These are phyloP conservation scores for Xenopus laevis DNA, from an alignment of 2,113 vertebrate species.

Conservation along the genomic window DNA sequence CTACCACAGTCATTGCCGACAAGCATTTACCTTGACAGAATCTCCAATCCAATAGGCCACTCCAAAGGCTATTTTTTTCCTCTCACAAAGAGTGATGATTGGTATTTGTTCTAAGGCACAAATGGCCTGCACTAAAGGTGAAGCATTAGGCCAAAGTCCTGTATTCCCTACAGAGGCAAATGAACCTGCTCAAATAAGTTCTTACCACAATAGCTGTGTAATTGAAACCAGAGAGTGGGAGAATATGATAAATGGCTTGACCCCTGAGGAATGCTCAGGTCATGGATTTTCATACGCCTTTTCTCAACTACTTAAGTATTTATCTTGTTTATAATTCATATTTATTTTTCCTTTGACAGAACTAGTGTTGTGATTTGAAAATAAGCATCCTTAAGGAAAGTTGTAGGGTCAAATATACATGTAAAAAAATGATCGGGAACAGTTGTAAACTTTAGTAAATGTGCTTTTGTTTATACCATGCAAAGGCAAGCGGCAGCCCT, in stretches of 20 bases:
- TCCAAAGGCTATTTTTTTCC: slow-evolving; percentile 67
- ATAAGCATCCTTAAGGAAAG: background rate
- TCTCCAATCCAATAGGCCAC: slow-evolving; percentile 71
- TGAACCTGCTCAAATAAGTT: slow-evolving; percentile 98
- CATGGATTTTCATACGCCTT: slow-evolving; percentile 89
- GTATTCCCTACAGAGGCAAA: slow-evolving; percentile 93
- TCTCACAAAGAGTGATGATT: slow-evolving; percentile 72
- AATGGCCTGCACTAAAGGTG: slow-evolving; percentile 76
- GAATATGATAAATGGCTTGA: slow-evolving; percentile 99
- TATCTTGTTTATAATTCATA: slow-evolving; percentile 65
- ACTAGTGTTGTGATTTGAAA: background rate
- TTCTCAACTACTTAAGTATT: slow-evolving; percentile 54
- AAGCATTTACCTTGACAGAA: slow-evolving; percentile 79
- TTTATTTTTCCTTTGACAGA: slow-evolving; percentile 59
- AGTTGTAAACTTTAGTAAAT: background rate
- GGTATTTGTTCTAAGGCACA: slow-evolving; percentile 82
- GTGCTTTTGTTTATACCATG: background rate
- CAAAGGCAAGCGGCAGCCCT: no score
- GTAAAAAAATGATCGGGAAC: background rate
- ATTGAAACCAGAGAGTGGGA: slow-evolving; percentile 98
- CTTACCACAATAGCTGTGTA: slow-evolving; percentile 93
- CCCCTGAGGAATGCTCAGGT: slow-evolving; percentile 95
- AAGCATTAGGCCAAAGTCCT: slow-evolving; percentile 80
- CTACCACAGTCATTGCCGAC: slow-evolving; percentile 85
- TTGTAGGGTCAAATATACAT: background rate